Base-by-base conservation (phyloP, 1,140 invertebrate genomes). In the Brachionus asplanchnoidis region DNA sequence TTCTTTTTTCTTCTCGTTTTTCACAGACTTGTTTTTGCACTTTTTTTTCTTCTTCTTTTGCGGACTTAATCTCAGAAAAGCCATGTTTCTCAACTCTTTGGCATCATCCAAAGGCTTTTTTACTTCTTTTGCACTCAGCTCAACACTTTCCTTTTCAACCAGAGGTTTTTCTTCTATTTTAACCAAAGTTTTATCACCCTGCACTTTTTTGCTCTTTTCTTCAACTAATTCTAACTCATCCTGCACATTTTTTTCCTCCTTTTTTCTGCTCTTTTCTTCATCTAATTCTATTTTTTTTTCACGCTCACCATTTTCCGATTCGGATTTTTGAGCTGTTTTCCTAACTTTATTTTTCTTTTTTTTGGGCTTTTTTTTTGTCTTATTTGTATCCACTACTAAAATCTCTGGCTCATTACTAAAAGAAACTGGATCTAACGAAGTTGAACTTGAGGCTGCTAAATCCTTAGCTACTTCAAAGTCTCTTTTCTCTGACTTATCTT, bases 31-130 rank as follows among this genome's bases (percentile, higher is more conserved):
- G 3, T 77, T 77, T 12, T 77, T 77, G 7, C n/a, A 28, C 28
- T 28, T 23, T 50, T 77, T 77, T 50, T 77, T 77, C 7, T 77
- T 77, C 26, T 77, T 77, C 26, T 46, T 44, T 23, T 77, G 73
- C 3, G 73, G 73, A 26, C 14, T 50, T 1, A 8, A 14, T 26
- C 42, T 46, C 23, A 77, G 32, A 77, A 77, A 77, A 50, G 73
- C 73, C n/a, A 77, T 50, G 11, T 53, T 50, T 50, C 73, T 77
- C 17, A 77, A 77, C 46, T 77, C 73, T 28, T 77, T 77, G 6
- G 42, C 68, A 20, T 73, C 68, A 20, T 77, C 42, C 46, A 7
- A 5, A 26, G 42, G 20, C 2, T 75, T 75, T 44, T 75, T 17
- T 28, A 0, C 9, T 23, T 23, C n/a, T 2, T 40, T 75, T 17